phyloP scores from a whole-genome alignment of 1,140 invertebrate species.

The Pseudomyrmex concolor region DNA sequence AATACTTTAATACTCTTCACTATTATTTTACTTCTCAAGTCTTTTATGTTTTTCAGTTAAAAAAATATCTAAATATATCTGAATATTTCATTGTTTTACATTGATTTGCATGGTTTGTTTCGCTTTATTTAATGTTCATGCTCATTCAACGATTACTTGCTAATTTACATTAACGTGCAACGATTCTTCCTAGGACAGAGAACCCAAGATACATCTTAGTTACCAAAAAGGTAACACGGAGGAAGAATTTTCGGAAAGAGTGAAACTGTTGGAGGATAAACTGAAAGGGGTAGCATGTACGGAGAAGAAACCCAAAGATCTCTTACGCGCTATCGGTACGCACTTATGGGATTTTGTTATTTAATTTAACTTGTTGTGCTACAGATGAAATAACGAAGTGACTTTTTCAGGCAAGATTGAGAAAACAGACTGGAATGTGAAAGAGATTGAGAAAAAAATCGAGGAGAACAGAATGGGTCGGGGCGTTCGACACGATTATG shows the following conservation, averaged over 20 bases:
- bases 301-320: slow-evolving; percentile 93
- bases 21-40: too few species aligned
- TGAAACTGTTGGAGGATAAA: slow-evolving; percentile 89
- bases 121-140: background rate
- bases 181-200: slow-evolving; percentile 87
- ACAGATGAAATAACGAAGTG: slow-evolving; percentile 15
- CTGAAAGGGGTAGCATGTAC: slow-evolving; percentile 86
- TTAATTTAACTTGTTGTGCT: too few species aligned
- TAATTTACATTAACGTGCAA: slow-evolving; percentile 45
- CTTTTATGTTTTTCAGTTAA: too few species aligned
- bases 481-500: slow-evolving; percentile 87
- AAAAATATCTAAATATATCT: too few species aligned
- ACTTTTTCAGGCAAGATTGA: slow-evolving; percentile 90
- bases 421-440: slow-evolving; percentile 96
- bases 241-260: slow-evolving; percentile 89
- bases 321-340: slow-evolving; percentile 92
- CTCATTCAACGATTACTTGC: background rate
- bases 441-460: slow-evolving; percentile 96
- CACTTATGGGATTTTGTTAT: background rate
- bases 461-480: slow-evolving; percentile 92
- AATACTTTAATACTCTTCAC: too few species aligned
- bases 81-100: too few species aligned
- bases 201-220: slow-evolving; percentile 86
- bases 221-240: slow-evolving; percentile 86
- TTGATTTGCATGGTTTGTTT: slow-evolving; percentile 16